Conservation (phyloP, 2,113 vertebrate species). For the Aplodontia rufa region DNA sequence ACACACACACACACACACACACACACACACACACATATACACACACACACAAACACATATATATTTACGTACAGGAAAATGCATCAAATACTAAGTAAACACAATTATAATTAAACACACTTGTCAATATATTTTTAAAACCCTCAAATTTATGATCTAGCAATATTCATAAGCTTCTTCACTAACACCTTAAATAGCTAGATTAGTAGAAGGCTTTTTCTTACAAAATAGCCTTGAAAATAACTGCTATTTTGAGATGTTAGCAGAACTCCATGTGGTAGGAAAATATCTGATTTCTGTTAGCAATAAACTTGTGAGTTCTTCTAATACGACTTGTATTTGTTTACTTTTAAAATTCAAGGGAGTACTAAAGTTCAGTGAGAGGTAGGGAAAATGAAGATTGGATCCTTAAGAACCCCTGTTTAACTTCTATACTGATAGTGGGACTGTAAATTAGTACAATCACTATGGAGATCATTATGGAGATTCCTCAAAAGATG, state of each 20-base stretch:
- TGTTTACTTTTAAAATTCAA: slow-evolving; percentile 26
- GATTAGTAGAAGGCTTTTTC: neutral
- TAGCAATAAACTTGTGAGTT: neutral
- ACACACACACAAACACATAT: too few relatives aligned
- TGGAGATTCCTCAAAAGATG: too few relatives aligned
- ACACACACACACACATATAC: too few relatives aligned
- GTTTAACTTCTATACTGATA: too few relatives aligned
- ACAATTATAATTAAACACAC: neutral
- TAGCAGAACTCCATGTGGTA: neutral
- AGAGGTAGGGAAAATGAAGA: neutral
- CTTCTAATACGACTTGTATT: neutral
- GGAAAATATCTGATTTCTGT: neutral
- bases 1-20: too few relatives aligned
- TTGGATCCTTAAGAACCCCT: neutral
- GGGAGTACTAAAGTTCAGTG: neutral
- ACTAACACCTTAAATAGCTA: slow-evolving; percentile 1
- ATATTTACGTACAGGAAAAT: neutral
- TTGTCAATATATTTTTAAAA: slow-evolving; percentile 7
- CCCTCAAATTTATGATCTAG: neutral
- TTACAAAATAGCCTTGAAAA: neutral
- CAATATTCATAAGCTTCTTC: neutral
- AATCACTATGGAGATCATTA: too few relatives aligned
- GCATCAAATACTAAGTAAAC: neutral
- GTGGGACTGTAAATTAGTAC: too few relatives aligned
- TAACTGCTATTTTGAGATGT: neutral